phyloP scores from a whole-genome alignment of 1,140 invertebrate genomes.

The Bombus haemorrhoidalis region DNA sequence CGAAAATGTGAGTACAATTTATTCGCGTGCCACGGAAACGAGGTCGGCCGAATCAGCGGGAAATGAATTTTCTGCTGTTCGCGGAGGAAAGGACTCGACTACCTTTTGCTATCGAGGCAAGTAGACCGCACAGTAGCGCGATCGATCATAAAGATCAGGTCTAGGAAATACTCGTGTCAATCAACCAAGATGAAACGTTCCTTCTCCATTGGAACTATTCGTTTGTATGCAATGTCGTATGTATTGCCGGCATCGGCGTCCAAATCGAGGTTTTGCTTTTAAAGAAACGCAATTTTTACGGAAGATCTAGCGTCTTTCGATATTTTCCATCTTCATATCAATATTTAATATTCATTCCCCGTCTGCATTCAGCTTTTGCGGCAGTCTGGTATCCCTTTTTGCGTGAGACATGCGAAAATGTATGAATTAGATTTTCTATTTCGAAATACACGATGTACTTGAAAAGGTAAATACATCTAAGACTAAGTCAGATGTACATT shows the following conservation, averaged over 20 bases:
- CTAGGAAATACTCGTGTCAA: conserved; percentile 33
- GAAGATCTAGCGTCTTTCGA: not conserved
- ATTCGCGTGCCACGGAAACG: not conserved
- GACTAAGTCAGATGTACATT: no score
- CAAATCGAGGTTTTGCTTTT: conserved; percentile 1
- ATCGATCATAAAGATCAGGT: conserved; percentile 35
- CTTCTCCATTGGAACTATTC: not conserved
- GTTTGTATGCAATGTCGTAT: conserved; percentile 13
- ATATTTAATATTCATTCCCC: not conserved
- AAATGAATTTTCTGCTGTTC: conserved; percentile 39
- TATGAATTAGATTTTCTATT: not conserved
- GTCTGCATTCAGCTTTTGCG: not conserved
- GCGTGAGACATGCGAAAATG: not conserved
- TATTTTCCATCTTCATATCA: not conserved
- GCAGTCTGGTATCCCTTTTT: not conserved
- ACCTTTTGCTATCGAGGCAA: not conserved
- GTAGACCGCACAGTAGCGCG: not conserved
- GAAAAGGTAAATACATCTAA: no score
- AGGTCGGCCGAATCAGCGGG: conserved; percentile 17
- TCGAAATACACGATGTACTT: no score
- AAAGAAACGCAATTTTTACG: not conserved
- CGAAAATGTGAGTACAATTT: conserved; percentile 24
- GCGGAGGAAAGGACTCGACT: not conserved
- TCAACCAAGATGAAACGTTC: conserved; percentile 37
- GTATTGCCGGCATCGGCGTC: not conserved